Evolutionary conservation across 1,140 invertebrate species (phyloP).

Genomic region (Microplitis mediator): DNA sequence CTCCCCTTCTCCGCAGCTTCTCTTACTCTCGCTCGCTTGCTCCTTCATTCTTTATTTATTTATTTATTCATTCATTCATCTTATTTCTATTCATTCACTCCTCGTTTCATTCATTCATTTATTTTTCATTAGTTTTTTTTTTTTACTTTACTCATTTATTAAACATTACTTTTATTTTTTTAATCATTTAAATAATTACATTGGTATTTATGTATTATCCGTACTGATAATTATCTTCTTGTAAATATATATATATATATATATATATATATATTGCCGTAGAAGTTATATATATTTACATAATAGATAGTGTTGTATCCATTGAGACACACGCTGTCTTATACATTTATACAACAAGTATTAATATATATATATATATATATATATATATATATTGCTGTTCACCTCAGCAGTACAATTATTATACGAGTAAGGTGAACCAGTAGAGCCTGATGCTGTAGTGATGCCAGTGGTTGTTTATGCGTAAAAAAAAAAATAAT

Average conservation of each 20-base stretch:
- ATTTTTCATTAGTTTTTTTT: neutral
- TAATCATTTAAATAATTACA: neutral
- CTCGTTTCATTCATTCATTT: neutral
- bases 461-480: neutral
- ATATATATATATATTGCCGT: too few species aligned
- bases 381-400: neutral
- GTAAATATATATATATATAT: too few species aligned
- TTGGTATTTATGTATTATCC: too few species aligned
- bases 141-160: neutral
- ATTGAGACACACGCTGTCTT: too few species aligned
- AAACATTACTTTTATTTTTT: neutral
- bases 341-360: too few species aligned
- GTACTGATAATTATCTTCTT: too few species aligned
- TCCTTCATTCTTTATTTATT: neutral
- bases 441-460: neutral
- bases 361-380: too few species aligned
- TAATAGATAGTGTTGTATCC: too few species aligned
- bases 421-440: conserved; percentile 13
- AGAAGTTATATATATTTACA: too few species aligned
- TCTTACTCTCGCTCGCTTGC: conserved; percentile 14
- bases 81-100: conserved; percentile 1
- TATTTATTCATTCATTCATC: conserved; percentile 2
- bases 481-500: conserved; percentile 9
- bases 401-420: neutral
- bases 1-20: conserved; percentile 9